Conservation (phyloP, 2,888 invertebrate species). For the Sinodicranocentrus sp. region DNA sequence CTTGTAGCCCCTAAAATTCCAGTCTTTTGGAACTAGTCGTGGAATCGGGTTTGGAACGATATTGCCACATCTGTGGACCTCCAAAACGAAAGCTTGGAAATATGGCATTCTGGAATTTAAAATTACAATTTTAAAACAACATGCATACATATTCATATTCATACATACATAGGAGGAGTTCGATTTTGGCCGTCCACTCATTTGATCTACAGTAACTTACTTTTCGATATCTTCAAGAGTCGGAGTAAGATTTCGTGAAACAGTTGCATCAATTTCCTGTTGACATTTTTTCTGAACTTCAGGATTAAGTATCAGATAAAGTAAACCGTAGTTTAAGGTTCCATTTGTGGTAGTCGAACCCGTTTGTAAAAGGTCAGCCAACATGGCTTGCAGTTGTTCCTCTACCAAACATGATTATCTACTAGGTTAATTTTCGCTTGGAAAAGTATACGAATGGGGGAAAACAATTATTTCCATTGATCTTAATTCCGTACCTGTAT, state of each 20-base stretch:
- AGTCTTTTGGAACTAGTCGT: slow-evolving; percentile 42
- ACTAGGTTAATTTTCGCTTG: no score
- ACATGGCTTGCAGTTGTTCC: slow-evolving; percentile 59
- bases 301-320: slow-evolving; percentile 40
- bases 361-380: slow-evolving; percentile 49
- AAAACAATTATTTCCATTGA: no score
- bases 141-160: no score
- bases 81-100: slow-evolving; percentile 66
- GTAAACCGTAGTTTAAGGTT: slow-evolving; percentile 56
- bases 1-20: slow-evolving; percentile 58
- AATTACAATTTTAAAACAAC: not conserved
- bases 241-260: slow-evolving; percentile 40
- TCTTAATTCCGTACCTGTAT: slow-evolving; percentile 48
- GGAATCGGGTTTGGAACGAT: slow-evolving; percentile 69
- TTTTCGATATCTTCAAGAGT: slow-evolving; percentile 37
- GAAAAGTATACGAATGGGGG: no score
- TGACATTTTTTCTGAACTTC: slow-evolving; percentile 50
- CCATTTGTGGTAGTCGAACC: slow-evolving; percentile 56
- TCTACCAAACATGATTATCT: slow-evolving; percentile 7
- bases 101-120: slow-evolving; percentile 61
- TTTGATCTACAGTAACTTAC: no score
- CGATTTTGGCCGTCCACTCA: no score
- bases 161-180: no score
- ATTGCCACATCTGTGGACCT: slow-evolving; percentile 60
- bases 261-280: slow-evolving; percentile 32